Conservation (phyloP, 1,140 invertebrate genomes). For the Oedothorax gibbosus region DNA sequence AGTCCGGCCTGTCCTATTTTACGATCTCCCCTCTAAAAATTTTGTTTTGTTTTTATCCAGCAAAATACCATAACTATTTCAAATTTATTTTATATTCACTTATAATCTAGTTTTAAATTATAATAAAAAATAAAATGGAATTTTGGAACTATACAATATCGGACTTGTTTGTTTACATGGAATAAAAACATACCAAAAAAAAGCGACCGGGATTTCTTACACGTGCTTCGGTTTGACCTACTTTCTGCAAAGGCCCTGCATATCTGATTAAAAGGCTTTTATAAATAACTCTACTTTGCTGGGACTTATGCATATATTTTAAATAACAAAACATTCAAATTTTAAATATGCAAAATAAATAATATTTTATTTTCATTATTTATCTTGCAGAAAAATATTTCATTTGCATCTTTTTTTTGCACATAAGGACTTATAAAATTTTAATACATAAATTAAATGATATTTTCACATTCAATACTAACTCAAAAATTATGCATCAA, state of each 20-base stretch:
- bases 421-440: no score
- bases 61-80: neutral
- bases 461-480: no score
- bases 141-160: neutral
- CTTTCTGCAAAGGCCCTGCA: conserved; percentile 32
- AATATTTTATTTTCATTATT: no score
- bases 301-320: neutral
- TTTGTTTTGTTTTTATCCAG: neutral
- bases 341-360: no score
- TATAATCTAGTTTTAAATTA: neutral
- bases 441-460: no score
- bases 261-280: conserved; percentile 51
- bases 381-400: no score
- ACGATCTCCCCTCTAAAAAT: conserved; percentile 4
- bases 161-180: conserved; percentile 28
- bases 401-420: no score
- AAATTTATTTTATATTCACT: neutral
- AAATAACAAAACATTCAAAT: no score
- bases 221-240: conserved; percentile 57
- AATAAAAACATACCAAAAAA: neutral
- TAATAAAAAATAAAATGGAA: no score
- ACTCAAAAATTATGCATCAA: no score
- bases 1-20: conserved; percentile 48
- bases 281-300: conserved; percentile 45
- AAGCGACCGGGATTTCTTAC: neutral